phyloP scores from a whole-genome alignment of 2,797 vertebrate species.

The Hafferia zeledoni region DNA sequence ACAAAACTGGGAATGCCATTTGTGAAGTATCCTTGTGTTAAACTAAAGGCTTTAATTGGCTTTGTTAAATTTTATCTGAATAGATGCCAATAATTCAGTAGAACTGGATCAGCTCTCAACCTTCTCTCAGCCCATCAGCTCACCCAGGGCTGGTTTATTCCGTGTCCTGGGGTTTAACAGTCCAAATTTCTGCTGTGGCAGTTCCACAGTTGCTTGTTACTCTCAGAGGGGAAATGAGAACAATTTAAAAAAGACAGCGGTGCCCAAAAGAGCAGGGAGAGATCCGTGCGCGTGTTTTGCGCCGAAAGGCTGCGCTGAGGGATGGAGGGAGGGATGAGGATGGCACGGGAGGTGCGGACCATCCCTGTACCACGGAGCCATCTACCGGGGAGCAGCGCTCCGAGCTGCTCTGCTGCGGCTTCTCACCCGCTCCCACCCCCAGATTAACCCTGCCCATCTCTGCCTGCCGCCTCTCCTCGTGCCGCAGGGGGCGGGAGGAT shows the following conservation, averaged over 20 bases:
- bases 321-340: background rate
- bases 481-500: background rate
- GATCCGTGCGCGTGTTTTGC: background rate
- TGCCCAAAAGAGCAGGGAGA: background rate
- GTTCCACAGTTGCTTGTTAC: background rate
- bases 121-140: background rate
- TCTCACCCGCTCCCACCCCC: background rate
- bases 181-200: background rate
- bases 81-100: background rate
- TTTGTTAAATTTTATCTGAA: background rate
- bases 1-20: background rate
- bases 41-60: background rate
- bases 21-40: background rate
- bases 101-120: background rate
- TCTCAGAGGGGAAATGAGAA: background rate
- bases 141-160: background rate
- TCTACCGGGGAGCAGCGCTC: slow-evolving; percentile 42
- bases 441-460: background rate
- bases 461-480: background rate
- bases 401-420: background rate
- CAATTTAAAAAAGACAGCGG: background rate
- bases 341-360: background rate
- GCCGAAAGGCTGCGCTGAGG: background rate
- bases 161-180: background rate
- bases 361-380: slow-evolving; percentile 58